phyloP scores from a whole-genome alignment of 1,140 invertebrate genomes.

The Thaumatotibia leucotreta region DNA sequence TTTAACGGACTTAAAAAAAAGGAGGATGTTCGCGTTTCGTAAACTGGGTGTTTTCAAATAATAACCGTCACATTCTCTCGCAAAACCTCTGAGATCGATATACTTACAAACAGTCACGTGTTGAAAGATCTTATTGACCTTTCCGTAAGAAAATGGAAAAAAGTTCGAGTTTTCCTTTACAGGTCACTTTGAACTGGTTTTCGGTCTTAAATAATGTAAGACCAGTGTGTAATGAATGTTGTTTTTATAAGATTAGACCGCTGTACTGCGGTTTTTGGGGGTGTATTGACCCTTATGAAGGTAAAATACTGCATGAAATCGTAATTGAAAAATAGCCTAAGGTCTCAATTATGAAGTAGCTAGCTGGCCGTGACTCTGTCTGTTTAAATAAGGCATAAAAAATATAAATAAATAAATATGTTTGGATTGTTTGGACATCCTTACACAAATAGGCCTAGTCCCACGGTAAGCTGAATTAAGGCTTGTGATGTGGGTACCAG shows the following conservation, averaged over 20 bases:
- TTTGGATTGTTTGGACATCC: no score
- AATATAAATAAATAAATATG: no score
- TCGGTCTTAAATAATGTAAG: background rate
- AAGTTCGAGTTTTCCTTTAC: background rate
- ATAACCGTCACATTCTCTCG: background rate
- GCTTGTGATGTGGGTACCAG: no score
- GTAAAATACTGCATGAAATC: no score
- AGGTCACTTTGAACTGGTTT: background rate
- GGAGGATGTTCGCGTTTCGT: no score
- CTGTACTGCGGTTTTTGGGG: background rate
- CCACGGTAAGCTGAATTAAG: no score
- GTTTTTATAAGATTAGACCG: background rate
- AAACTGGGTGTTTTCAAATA: background rate
- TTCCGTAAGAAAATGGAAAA: background rate
- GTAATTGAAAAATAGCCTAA: no score
- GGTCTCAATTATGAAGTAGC: no score
- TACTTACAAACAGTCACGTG: background rate
- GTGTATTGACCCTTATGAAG: background rate
- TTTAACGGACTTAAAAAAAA: no score
- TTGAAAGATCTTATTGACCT: background rate
- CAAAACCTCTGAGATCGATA: background rate
- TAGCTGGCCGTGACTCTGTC: no score
- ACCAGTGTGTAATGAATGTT: background rate
- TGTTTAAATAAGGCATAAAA: no score
- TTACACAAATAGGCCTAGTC: no score